Conservation (phyloP, 2,113 vertebrate genomes). For the Promerops cafer region DNA sequence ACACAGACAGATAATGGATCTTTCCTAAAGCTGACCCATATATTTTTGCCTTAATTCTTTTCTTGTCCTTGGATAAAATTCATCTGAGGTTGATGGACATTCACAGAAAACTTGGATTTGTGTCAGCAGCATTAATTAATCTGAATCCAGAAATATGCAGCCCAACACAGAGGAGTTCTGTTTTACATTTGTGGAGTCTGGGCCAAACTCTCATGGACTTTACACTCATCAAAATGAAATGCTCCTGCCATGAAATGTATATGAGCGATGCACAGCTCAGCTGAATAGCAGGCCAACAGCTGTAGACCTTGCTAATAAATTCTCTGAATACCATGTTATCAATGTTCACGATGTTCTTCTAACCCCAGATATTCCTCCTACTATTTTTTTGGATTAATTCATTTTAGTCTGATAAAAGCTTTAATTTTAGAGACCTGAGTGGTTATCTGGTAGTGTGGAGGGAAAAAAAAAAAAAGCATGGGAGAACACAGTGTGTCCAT, state of each 20-base stretch:
- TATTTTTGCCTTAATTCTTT: background rate
- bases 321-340: conserved; percentile 38
- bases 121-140: conserved; percentile 53
- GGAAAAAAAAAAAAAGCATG: background rate
- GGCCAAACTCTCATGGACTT: conserved; percentile 28
- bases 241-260: conserved; percentile 50
- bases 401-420: background rate
- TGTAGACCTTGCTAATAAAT: conserved; percentile 56
- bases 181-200: conserved; percentile 16
- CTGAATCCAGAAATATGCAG: conserved; percentile 26
- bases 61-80: conserved; percentile 1
- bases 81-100: background rate
- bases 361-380: background rate
- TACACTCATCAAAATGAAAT: conserved; percentile 34
- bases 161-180: conserved; percentile 36
- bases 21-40: background rate
- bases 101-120: conserved; percentile 26
- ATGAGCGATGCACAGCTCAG: background rate
- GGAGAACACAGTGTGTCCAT: background rate
- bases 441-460: background rate
- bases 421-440: background rate
- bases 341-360: background rate
- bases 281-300: conserved; percentile 47
- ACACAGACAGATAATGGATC: background rate
- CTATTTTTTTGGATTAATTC: background rate